phyloP scores from a whole-genome alignment of 2,113 vertebrate species.

The Scortum barcoo region DNA sequence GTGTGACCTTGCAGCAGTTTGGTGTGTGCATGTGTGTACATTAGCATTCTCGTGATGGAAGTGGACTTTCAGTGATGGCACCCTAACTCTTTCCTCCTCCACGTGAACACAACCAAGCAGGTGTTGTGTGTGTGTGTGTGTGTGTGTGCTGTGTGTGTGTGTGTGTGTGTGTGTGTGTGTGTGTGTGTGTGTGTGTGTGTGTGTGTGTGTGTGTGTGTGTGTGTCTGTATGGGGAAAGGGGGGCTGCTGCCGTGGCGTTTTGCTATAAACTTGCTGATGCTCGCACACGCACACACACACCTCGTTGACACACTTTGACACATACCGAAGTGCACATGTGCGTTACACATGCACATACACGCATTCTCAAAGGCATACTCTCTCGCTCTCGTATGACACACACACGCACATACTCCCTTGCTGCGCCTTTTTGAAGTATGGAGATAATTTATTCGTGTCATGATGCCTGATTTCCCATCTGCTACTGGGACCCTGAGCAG shows the following conservation, averaged over 20 bases:
- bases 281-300: conserved; percentile 43
- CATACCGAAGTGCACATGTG: conserved; percentile 22
- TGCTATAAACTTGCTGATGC: conserved; percentile 76
- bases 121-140: background rate
- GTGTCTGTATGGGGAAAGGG: background rate
- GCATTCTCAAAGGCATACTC: conserved; percentile 64
- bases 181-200: background rate
- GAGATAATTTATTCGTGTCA: conserved; percentile 88
- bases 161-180: background rate
- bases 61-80: conserved; percentile 63
- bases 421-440: conserved; percentile 83
- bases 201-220: conserved; percentile 1
- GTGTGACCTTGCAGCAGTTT: conserved; percentile 77
- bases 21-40: conserved; percentile 28
- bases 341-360: conserved; percentile 41
- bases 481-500: conserved; percentile 85
- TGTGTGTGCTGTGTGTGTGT: background rate
- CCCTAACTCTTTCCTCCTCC: conserved; percentile 50
- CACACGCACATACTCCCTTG: conserved; percentile 60
- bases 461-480: conserved; percentile 87
- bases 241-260: conserved; percentile 67
- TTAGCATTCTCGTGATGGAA: conserved; percentile 73
- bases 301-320: conserved; percentile 48
- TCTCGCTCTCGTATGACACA: conserved; percentile 53
- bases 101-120: conserved; percentile 26